These are phyloP conservation scores for Apodemia mormo DNA, from an alignment of 2,888 invertebrate genomes.

Conservation along the genomic window DNA sequence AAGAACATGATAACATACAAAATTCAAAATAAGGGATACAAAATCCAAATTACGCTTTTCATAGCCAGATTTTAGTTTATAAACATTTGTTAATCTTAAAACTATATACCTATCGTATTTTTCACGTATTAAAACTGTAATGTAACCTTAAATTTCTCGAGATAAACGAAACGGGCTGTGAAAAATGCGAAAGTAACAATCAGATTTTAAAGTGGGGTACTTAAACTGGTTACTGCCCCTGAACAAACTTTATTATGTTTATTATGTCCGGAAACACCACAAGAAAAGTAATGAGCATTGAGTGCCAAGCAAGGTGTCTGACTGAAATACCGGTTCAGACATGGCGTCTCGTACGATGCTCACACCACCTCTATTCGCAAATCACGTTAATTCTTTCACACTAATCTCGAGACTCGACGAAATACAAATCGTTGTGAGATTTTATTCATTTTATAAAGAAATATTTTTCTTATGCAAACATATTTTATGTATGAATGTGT, in stretches of 20 bases:
- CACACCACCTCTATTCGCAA: conserved; percentile 52
- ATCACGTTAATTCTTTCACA: conserved; percentile 31
- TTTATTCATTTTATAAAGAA: neutral
- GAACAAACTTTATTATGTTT: conserved; percentile 16
- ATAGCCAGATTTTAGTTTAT: neutral
- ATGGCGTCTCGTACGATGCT: conserved; percentile 56
- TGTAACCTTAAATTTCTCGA: neutral
- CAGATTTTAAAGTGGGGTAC: conserved; percentile 36
- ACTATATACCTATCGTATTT: neutral
- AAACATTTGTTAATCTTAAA: neutral
- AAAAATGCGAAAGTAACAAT: conserved; percentile 40
- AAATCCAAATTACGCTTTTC: no score
- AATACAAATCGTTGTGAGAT: conserved; percentile 5
- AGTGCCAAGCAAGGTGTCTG: conserved; percentile 25
- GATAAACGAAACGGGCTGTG: conserved; percentile 26
- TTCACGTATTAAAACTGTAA: neutral
- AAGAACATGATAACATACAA: no score
- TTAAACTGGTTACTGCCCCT: conserved; percentile 40
- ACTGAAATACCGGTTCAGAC: conserved; percentile 40
- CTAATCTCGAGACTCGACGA: conserved; percentile 25
- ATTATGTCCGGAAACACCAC: conserved; percentile 5
- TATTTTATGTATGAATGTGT: neutral
- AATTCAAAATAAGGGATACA: no score
- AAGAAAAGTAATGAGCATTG: conserved; percentile 17
- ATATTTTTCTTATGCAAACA: neutral